Conservation (phyloP, 2,113 vertebrate genomes). For the Cebus imitator region DNA sequence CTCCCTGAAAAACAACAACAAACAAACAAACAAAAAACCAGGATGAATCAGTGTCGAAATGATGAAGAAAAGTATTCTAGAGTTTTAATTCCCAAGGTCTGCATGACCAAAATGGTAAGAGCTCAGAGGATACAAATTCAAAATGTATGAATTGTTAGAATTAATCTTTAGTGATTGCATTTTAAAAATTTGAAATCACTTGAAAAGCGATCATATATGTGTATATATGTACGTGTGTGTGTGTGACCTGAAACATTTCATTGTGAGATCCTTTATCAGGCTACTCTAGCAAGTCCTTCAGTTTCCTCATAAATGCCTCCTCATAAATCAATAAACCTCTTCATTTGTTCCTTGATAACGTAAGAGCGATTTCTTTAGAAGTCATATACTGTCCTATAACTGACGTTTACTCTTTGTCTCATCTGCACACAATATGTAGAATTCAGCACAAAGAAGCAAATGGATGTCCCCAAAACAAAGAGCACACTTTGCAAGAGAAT, state of each 20-base stretch:
- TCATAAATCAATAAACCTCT: background rate
- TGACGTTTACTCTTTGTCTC: background rate
- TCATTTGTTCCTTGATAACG: accelerated
- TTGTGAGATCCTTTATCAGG: background rate
- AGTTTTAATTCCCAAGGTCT: background rate
- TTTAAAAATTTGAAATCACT: background rate
- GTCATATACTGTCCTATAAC: background rate
- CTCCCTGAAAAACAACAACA: too few species aligned
- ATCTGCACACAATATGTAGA: accelerated
- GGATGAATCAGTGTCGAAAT: slow-evolving; percentile 23
- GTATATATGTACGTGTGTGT: accelerated
- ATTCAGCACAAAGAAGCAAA: slow-evolving; percentile 52
- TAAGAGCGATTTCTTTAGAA: background rate
- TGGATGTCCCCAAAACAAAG: slow-evolving; percentile 46
- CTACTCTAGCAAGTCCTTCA: accelerated
- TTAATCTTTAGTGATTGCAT: background rate
- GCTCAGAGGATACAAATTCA: background rate
- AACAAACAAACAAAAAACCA: background rate
- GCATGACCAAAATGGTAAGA: background rate
- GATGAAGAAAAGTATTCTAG: background rate
- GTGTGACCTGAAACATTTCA: background rate
- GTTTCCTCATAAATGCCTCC: background rate
- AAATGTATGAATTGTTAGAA: background rate
- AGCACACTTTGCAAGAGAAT: background rate
- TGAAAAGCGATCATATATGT: background rate